A percentile compares a stretch with the other conserved stretches of the same genome.
Evolutionary conservation across 2,888 invertebrate genomes (phyloP).

Genomic region (Andrena chrysosceles): DNA sequence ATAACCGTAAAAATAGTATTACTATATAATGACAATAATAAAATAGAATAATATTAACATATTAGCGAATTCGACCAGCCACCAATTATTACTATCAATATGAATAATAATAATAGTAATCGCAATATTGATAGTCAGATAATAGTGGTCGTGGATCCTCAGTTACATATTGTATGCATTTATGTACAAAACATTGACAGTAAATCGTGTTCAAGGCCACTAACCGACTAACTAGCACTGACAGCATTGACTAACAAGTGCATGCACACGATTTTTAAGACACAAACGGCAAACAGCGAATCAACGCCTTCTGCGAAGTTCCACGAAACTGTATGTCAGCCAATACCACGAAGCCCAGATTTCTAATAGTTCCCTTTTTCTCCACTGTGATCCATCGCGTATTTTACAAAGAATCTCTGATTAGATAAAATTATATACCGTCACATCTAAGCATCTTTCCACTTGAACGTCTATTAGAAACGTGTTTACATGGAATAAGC

Average conservation of each 20-base stretch:
- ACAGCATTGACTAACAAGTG: constrained; percentile 50
- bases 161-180: constrained; percentile 43
- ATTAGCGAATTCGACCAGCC: constrained; percentile 1
- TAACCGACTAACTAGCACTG: constrained; percentile 31
- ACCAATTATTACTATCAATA: constrained; percentile 43
- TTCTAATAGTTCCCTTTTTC: too few species aligned
- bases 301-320: constrained; percentile 17
- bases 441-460: too few species aligned
- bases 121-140: constrained; percentile 57
- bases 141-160: constrained; percentile 44
- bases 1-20: constrained; percentile 59
- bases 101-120: constrained; percentile 59
- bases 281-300: constrained; percentile 60
- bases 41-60: constrained; percentile 47
- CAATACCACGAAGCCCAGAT: too few species aligned
- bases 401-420: too few species aligned
- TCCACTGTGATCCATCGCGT: too few species aligned
- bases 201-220: constrained; percentile 32
- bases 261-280: constrained; percentile 58
- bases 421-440: too few species aligned
- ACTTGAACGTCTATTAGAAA: too few species aligned
- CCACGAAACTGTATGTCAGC: constrained; percentile 1
- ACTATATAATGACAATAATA: constrained; percentile 53
- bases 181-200: constrained; percentile 68
- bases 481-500: too few species aligned